Conservation (phyloP, 37 sponge, comb jelly and placozoan species). For the Dysidea cf. avara region DNA sequence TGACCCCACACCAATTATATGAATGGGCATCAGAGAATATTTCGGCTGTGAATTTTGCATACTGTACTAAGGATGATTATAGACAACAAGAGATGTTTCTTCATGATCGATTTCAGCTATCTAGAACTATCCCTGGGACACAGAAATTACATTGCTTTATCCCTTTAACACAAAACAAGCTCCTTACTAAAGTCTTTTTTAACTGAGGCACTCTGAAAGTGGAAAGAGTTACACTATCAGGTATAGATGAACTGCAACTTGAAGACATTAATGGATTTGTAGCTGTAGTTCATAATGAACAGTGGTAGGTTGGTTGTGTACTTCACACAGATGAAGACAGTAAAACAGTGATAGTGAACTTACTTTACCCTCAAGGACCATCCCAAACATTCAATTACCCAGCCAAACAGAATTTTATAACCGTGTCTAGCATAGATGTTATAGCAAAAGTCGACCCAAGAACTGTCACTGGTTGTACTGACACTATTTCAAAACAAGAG, state of each 20-base stretch:
- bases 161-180: constrained; percentile 8
- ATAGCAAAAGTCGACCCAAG: background rate
- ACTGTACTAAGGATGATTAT: constrained; percentile 35
- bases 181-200: constrained; percentile 22
- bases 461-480: background rate
- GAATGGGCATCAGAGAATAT: constrained; percentile 41
- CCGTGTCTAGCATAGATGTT: constrained; percentile 9
- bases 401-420: constrained; percentile 3
- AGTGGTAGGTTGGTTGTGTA: constrained; percentile 55
- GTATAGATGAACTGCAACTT: constrained; percentile 11
- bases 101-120: constrained; percentile 27
- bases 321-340: constrained; percentile 11
- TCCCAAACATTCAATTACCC: constrained; percentile 29
- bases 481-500: too few relatives aligned
- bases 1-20: constrained; percentile 54
- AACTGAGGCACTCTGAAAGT: background rate
- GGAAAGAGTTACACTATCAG: constrained; percentile 3
- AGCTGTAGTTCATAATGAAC: constrained; percentile 12
- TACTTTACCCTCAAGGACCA: constrained; percentile 54
- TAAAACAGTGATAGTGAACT: constrained; percentile 26
- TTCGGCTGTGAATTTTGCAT: constrained; percentile 8
- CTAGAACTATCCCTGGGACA: constrained; percentile 55
- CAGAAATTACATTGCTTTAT: constrained; percentile 32
- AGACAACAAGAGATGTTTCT: background rate
- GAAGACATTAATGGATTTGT: constrained; percentile 41